Evolutionary conservation across 2,797 vertebrate genomes (phyloP).

Genomic region (Eulemur rubriventer): DNA sequence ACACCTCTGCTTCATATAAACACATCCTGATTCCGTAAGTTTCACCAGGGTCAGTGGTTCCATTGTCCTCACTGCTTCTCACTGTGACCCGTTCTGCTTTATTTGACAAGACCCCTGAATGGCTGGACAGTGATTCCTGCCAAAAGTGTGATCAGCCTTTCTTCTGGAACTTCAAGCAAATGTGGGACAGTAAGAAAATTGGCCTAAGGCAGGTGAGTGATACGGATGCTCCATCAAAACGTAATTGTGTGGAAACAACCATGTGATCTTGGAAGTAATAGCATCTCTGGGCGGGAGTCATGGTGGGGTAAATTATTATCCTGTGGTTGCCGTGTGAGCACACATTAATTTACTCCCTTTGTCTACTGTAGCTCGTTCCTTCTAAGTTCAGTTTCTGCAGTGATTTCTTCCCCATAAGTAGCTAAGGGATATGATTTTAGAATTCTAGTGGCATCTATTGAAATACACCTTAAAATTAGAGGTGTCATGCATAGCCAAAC

Average conservation of each 20-base stretch:
- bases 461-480: conserved; percentile 14
- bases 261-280: not conserved
- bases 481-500: not conserved
- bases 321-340: not conserved
- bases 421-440: not conserved
- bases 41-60: not conserved
- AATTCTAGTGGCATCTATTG: not conserved
- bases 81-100: conserved; percentile 52
- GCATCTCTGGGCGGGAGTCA: not conserved
- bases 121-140: conserved; percentile 99
- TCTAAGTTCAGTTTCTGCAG: not conserved
- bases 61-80: not conserved
- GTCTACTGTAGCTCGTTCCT: not conserved
- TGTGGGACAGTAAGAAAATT: conserved; percentile 99
- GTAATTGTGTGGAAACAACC: not conserved
- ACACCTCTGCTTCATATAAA: not conserved
- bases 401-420: not conserved
- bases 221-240: not conserved
- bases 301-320: not conserved
- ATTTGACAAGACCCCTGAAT: conserved; percentile 94
- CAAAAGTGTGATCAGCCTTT: conserved; percentile 99
- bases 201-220: conserved; percentile 94
- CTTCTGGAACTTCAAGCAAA: conserved; percentile 99
- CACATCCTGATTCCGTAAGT: not conserved
- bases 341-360: not conserved